Conservation (phyloP, 92 coral and sea anemone species). For the Anthopleura xanthogrammica region DNA sequence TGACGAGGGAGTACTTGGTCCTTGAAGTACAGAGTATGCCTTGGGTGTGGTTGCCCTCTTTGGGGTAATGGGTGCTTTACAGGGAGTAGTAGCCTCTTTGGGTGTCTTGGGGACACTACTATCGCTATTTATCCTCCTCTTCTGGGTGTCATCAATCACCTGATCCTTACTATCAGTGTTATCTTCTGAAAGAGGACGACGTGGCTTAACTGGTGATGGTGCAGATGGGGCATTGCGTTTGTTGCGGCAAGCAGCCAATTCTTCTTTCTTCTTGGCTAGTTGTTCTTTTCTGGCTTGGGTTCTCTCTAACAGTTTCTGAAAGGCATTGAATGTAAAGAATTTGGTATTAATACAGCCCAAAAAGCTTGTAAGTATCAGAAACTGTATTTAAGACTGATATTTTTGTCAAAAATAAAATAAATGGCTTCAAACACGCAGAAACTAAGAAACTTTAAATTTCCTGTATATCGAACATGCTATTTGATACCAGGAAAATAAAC, state of each 20-base stretch:
- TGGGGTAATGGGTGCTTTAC: not conserved
- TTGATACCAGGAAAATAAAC: too few relatives aligned
- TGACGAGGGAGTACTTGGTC: slow-evolving; percentile 12
- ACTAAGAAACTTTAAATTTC: too few relatives aligned
- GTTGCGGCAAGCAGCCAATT: slow-evolving; percentile 79
- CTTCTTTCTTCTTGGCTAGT: slow-evolving; percentile 79
- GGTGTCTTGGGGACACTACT: slow-evolving; percentile 37
- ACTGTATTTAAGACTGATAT: too few relatives aligned
- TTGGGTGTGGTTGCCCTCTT: not conserved
- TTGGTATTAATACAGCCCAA: too few relatives aligned
- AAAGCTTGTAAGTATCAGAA: not conserved
- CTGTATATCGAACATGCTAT: too few relatives aligned
- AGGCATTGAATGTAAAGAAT: not conserved
- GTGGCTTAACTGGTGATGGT: slow-evolving; percentile 43
- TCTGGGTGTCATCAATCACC: slow-evolving; percentile 38
- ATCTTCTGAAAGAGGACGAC: slow-evolving; percentile 80
- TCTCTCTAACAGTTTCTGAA: slow-evolving; percentile 84
- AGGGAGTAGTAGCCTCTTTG: slow-evolving; percentile 25
- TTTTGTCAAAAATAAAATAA: too few relatives aligned
- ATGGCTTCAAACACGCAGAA: too few relatives aligned
- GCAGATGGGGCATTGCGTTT: slow-evolving; percentile 68
- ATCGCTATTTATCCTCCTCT: slow-evolving; percentile 51
- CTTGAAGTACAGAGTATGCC: not conserved
- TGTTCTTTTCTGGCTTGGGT: slow-evolving; percentile 94
- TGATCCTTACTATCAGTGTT: slow-evolving; percentile 29